Percentiles rank a stretch among this genome's conserved stretches.
Conservation (phyloP, 2,888 invertebrate genomes). For the Argyresthia goedartella region DNA sequence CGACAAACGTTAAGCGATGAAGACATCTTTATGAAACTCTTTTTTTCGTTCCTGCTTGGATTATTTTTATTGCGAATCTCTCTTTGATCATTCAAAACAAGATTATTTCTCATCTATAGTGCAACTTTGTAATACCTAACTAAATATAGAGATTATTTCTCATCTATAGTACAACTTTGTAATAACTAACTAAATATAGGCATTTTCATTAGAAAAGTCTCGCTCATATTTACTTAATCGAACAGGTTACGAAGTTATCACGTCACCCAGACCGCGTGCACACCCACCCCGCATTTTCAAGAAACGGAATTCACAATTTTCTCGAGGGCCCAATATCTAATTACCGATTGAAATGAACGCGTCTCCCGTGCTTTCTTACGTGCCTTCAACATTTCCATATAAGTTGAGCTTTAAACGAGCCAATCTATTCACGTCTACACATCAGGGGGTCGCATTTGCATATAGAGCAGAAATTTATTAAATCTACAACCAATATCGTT, state of each 20-base stretch:
- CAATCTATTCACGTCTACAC: conserved; percentile 72
- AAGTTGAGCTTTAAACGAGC: conserved; percentile 71
- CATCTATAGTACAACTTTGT: too few relatives aligned
- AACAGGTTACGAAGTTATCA: too few relatives aligned
- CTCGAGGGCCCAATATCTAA: conserved; percentile 56
- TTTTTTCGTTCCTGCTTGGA: background rate
- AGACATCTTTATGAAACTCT: background rate
- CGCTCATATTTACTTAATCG: too few relatives aligned
- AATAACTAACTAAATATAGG: too few relatives aligned
- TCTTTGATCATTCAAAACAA: too few relatives aligned
- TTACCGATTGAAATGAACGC: conserved; percentile 63
- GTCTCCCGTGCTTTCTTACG: conserved; percentile 66
- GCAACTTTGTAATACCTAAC: too few relatives aligned
- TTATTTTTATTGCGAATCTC: background rate
- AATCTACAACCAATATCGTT: conserved; percentile 69
- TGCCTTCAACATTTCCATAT: conserved; percentile 70
- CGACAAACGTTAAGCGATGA: conserved; percentile 16
- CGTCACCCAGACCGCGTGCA: too few relatives aligned
- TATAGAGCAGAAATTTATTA: conserved; percentile 72
- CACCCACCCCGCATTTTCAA: background rate
- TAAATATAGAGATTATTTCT: too few relatives aligned
- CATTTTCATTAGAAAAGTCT: too few relatives aligned
- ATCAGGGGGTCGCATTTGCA: conserved; percentile 70
- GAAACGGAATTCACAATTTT: conserved; percentile 43
- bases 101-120: too few relatives aligned